Evolutionary conservation across 2,113 vertebrate genomes (phyloP).

Genomic region (Tapirus terrestris): DNA sequence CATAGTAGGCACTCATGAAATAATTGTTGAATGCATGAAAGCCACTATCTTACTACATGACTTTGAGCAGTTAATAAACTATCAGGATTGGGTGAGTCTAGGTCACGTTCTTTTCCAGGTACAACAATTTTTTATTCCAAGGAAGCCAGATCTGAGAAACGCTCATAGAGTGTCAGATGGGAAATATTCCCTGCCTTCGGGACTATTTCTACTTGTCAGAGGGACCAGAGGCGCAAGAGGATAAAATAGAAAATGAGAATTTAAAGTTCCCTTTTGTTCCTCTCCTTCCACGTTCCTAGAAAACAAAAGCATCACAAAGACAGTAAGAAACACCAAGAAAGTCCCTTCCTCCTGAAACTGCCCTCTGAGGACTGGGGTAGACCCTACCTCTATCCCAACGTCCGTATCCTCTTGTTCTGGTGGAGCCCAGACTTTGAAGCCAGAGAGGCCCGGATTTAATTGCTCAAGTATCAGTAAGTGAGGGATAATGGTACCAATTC

Average conservation of each 20-base stretch:
- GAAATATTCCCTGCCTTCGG: neutral
- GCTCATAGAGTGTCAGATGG: no score
- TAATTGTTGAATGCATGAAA: neutral
- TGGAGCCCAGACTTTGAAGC: neutral
- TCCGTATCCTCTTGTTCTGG: neutral
- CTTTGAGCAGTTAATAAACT: neutral
- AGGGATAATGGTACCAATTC: neutral
- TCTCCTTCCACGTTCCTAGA: neutral
- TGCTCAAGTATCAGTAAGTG: neutral
- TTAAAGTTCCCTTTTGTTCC: neutral
- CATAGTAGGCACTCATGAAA: neutral
- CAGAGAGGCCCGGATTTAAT: neutral
- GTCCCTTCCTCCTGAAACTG: neutral
- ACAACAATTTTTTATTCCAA: neutral
- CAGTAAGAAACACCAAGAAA: neutral
- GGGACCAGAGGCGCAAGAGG: neutral
- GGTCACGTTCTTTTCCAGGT: neutral
- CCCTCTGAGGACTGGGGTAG: neutral
- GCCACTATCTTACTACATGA: neutral
- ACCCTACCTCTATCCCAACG: neutral
- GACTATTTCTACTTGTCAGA: neutral
- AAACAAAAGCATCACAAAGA: neutral
- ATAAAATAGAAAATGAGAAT: neutral
- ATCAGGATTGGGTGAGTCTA: neutral
- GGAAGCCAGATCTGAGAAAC: neutral